These are phyloP conservation scores for roundworm (Caenorhabditis elegans) DNA, from an alignment of 1,140 invertebrate species.

Conservation along the genomic window WBcel235 BX284602.5:8723001-8723500, in stretches of 20 bases:
- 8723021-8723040: not conserved
- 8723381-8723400: not conserved
- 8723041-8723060: not conserved
- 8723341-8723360: not conserved
- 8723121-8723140: not conserved
- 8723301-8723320: not conserved
- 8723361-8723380: not conserved
- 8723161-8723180: not conserved
- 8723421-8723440: slow-evolving; percentile 8
- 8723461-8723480: not conserved
- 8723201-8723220: not conserved
- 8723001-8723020: not conserved
- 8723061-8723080: not conserved
- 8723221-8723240: not conserved
- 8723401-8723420: not conserved
- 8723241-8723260: not conserved
- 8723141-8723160: not conserved
- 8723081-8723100: slow-evolving; percentile 15
- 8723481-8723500: not conserved
- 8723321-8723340: not conserved
- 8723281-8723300: not conserved
- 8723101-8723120: not conserved
- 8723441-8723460: slow-evolving; percentile 18
- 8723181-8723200: not conserved
- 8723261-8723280: not conserved